Evolutionary conservation across 2,113 vertebrate species (phyloP), one percentile per base, ranked within the genome.

Genomic region (Phaethornis superciliosus): DNA sequence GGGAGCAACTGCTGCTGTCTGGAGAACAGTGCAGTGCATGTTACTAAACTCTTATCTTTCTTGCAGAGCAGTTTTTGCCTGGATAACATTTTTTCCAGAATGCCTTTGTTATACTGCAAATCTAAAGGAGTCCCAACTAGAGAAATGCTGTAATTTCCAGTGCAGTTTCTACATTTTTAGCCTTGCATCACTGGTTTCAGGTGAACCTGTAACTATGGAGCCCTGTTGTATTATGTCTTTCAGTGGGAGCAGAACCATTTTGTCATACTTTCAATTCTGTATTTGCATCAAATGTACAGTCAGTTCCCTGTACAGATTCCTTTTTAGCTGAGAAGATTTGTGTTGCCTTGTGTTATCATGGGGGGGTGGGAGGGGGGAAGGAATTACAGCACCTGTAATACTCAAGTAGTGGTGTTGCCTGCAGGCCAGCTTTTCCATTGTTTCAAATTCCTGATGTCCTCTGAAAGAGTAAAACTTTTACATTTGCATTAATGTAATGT

Each of bases 1-100:
- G 93, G 89, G 88, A 96, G 90, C 95, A 96, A 71, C 78, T 93
- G 93, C 94, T 97, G 92, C 96, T 97, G 79, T 85, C 89, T 93
- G 82, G 94, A 94, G 90, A 90, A 82, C 58, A 89, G 65, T 91
- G 85, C 93, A 71, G 91, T 89, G 54, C 76, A 15, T 74, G 33
- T 64, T 77, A 69, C 55, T 80, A 33, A 88, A 78, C 69, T 90
- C 55, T 82, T 69, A 11, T 51, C 68, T 87, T 85, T 63, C 69
- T 96, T 76, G 81, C 92, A 88, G 58, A 96, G 55, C 93, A 75
- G 7, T 84, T 87, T 69, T 90, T 91, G 77, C 63, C 70, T 70
- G 92, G 90, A 27, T 93, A 87, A 95, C 65, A 23, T 93, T 97
- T 96, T 85, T 81, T 92, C 85, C 55, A 88, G 23, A 96, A 96